Evolutionary conservation across 2,113 vertebrate species (phyloP).

Genomic region (Cathartes aura): DNA sequence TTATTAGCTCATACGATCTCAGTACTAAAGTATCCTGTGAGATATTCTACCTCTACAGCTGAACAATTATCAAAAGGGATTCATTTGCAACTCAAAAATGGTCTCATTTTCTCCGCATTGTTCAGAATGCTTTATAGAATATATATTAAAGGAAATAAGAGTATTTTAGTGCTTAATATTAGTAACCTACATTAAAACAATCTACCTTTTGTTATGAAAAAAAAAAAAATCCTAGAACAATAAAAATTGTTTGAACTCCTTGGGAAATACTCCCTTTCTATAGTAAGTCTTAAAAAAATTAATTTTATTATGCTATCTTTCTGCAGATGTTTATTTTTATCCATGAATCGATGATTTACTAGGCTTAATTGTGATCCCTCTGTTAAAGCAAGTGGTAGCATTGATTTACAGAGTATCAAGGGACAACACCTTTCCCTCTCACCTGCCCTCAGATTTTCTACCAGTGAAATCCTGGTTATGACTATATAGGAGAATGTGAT

Average conservation of each 20-base stretch:
- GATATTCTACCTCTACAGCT: not conserved
- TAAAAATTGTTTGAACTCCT: not conserved
- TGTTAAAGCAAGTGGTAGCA: not conserved
- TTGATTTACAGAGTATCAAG: not conserved
- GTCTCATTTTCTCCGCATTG: not conserved
- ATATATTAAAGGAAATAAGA: not conserved
- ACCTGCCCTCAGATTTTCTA: not conserved
- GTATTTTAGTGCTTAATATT: not conserved
- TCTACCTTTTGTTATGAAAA: not conserved
- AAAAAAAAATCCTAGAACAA: not conserved
- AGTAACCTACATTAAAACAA: not conserved
- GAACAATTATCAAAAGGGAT: not conserved
- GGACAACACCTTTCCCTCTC: not conserved
- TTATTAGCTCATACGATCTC: not conserved
- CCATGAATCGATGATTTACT: not conserved
- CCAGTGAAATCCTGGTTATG: not conserved
- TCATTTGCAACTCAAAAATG: not conserved
- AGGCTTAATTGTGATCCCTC: not conserved
- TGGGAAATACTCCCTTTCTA: not conserved
- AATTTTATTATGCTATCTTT: not conserved
- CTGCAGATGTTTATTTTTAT: not conserved
- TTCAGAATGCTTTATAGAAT: not conserved
- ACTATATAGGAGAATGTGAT: not conserved
- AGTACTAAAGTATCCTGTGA: not conserved
- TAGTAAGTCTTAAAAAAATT: not conserved